Evolutionary conservation across 2,113 vertebrate species (phyloP).

Genomic region (Physeter macrocephalus): DNA sequence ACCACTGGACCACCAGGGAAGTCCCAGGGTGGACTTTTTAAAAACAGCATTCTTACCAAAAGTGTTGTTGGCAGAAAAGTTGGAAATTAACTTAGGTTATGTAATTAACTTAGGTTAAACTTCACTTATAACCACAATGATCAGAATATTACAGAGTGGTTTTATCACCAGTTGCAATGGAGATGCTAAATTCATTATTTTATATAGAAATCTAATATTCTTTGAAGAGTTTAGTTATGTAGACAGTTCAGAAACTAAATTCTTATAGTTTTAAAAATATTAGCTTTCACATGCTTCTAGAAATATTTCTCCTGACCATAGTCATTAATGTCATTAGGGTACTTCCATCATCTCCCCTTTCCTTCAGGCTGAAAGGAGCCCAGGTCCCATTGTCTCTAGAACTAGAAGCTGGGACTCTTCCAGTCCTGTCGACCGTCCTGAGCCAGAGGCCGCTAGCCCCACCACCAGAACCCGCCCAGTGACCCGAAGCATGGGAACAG

Average conservation of each 20-base stretch:
- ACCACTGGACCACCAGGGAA: too few relatives aligned
- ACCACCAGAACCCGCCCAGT: constrained; percentile 83
- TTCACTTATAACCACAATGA: neutral
- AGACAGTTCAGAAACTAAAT: constrained; percentile 3
- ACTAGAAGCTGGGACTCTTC: constrained; percentile 86
- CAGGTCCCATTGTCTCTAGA: constrained; percentile 75
- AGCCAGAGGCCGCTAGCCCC: constrained; percentile 80
- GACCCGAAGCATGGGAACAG: constrained; percentile 89
- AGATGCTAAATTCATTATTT: constrained; percentile 30
- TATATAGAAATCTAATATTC: neutral
- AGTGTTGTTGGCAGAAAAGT: neutral
- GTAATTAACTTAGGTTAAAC: neutral
- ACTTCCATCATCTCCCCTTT: neutral
- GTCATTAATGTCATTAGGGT: neutral
- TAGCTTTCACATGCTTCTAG: neutral
- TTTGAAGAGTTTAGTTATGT: neutral
- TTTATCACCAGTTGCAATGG: neutral
- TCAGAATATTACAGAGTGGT: neutral
- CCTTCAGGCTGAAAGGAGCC: constrained; percentile 76
- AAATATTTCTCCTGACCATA: neutral
- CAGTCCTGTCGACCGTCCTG: constrained; percentile 79
- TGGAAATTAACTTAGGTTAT: neutral
- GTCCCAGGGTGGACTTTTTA: neutral
- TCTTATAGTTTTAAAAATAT: neutral
- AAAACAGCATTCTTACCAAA: neutral